These are phyloP conservation scores for Mesocricetus auratus DNA, from an alignment of 2,113 vertebrate genomes.

Conservation along the genomic window DNA sequence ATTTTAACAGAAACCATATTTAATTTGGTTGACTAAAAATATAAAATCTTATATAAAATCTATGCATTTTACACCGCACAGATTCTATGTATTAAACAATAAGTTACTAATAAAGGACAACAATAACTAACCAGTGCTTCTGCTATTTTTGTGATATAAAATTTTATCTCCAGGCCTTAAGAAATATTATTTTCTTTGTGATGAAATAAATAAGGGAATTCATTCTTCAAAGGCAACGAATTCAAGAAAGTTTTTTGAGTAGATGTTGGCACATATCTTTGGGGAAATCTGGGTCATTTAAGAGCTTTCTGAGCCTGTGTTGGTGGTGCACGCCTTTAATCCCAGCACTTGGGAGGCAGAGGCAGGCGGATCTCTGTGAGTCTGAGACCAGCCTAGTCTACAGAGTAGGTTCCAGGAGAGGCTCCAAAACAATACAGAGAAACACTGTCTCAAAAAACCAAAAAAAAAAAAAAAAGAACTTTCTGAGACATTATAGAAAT, in stretches of 20 bases:
- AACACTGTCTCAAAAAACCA: too few relatives aligned
- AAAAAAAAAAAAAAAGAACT: too few relatives aligned
- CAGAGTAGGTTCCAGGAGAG: too few relatives aligned
- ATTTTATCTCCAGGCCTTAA: neutral
- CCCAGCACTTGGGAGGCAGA: too few relatives aligned
- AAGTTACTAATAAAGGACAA: neutral
- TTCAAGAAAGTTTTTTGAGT: neutral
- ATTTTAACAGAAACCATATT: neutral
- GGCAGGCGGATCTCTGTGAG: too few relatives aligned
- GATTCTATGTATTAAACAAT: neutral
- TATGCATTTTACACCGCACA: neutral
- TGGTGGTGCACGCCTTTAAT: too few relatives aligned
- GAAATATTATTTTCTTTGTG: neutral
- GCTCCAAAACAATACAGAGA: too few relatives aligned
- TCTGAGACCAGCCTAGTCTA: too few relatives aligned
- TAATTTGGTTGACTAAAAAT: neutral
- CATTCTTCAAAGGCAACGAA: neutral
- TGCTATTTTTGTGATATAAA: neutral
- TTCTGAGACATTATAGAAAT: too few relatives aligned
- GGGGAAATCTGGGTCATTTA: neutral
- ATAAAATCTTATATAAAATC: neutral
- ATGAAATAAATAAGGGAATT: neutral
- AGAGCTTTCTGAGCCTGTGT: neutral
- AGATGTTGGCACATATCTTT: constrained; percentile 10
- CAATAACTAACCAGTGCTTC: neutral